Base-by-base conservation (phyloP, 2,888 invertebrate genomes). In the Chalcosyrphus nemorum region DNA sequence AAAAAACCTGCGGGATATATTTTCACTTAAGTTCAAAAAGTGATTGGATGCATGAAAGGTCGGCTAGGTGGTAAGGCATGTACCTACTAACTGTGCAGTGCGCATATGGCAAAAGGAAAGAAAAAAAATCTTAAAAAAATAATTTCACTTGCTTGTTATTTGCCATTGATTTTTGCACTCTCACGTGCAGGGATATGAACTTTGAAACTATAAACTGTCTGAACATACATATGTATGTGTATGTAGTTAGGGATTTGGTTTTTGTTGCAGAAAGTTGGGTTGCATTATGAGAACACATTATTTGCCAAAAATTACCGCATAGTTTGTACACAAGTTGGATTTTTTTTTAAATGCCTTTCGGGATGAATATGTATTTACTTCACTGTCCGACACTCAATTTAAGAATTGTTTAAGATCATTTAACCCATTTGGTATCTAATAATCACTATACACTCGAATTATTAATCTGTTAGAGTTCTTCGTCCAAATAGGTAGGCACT, bases 11-110 rank as follows among this genome's bases (percentile, higher is more conserved):
- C 56, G 63, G 50, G 63, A 75, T 75, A 81, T 68, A 56, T 75
- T 75, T 81, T 70, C 63, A 68, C 75, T 66, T 68, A 54, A 15
- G 47, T 63, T 81, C 47, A 57, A 70, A 72, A 74, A 71, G 47
- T 65, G 38, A 71, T 71, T 78, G 75, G 61, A 19, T 41, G 63
- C 61, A 75, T 56, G 50, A 38, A 47, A 70, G 54, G 74, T 63
- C 45, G 41, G 0, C 45, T 32, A 21, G 38, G 45, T 47, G 41
- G 15, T 6, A 65, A n/a, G 27, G 24, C 32, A 52, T 75, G 50
- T 56, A 43, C 17, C n/a, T n/a, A n/a, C n/a, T n/a, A n/a, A n/a
- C n/a, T n/a, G n/a, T n/a, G n/a, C n/a, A n/a, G n/a, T 45, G 32
- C 27, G 27, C 59, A 71, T 59, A n/a, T 52, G 29, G 5, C 27